Evolutionary conservation across 2,888 invertebrate species (phyloP).

Genomic region (Eupeodes latifasciatus): DNA sequence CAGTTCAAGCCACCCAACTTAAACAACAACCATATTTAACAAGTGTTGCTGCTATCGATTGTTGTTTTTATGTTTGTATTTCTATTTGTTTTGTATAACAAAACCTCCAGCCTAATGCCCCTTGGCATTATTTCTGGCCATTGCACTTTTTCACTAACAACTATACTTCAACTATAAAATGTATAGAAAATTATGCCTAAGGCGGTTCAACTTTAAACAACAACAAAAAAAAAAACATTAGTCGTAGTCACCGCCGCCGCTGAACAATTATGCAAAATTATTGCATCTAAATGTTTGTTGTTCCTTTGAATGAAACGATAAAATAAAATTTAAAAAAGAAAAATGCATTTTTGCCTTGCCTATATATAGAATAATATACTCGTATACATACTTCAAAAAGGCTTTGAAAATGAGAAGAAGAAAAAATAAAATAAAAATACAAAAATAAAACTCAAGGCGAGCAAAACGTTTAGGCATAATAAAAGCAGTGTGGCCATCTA

Average conservation of each 20-base stretch:
- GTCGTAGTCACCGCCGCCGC: constrained; percentile 52
- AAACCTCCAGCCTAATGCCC: constrained; percentile 50
- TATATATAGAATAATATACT: constrained; percentile 46
- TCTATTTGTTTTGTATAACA: neutral
- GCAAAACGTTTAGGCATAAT: constrained; percentile 39
- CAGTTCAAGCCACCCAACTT: constrained; percentile 20
- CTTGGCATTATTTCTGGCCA: constrained; percentile 73
- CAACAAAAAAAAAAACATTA: constrained; percentile 13
- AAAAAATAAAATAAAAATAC: neutral
- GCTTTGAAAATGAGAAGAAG: constrained; percentile 32
- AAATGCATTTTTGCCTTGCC: constrained; percentile 46
- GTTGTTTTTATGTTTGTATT: neutral
- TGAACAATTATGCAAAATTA: constrained; percentile 76
- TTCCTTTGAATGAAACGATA: constrained; percentile 44
- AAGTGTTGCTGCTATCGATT: constrained; percentile 44
- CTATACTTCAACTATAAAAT: neutral
- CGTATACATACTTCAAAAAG: constrained; percentile 43
- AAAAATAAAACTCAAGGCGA: constrained; percentile 59
- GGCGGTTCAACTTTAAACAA: constrained; percentile 28
- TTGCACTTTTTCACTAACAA: constrained; percentile 59
- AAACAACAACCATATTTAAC: constrained; percentile 37
- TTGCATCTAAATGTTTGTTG: constrained; percentile 69
- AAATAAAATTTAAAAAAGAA: constrained; percentile 1
- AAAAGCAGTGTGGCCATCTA: constrained; percentile 25
- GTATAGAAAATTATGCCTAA: constrained; percentile 26